These are phyloP conservation scores for Astreopora myriophthalma DNA, from an alignment of 64 coral and sea anemone genomes.

Conservation along the genomic window DNA sequence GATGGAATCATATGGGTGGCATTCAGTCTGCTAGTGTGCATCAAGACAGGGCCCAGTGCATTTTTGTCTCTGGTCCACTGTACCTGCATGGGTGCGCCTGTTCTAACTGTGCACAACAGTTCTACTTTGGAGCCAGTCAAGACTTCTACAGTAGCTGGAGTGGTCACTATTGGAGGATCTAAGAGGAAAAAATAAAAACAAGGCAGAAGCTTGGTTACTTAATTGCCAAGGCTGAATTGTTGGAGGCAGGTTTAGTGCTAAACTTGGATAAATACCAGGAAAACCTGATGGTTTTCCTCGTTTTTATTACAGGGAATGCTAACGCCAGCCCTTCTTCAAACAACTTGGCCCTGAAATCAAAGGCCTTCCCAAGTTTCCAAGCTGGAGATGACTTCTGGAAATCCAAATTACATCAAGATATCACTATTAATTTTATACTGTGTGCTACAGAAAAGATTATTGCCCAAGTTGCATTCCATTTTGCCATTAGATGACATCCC, in stretches of 20 bases:
- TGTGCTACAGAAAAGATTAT: neutral
- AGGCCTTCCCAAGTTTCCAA: no score
- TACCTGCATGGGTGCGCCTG: conserved; percentile 39
- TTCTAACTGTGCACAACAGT: conserved; percentile 57
- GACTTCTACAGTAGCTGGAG: conserved; percentile 32
- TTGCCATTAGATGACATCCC: no score
- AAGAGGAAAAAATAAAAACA: neutral
- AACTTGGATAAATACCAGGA: no score
- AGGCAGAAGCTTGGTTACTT: no score
- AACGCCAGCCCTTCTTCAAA: no score
- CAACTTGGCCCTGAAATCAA: no score
- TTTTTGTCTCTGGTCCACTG: conserved; percentile 69
- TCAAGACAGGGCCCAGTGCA: conserved; percentile 66
- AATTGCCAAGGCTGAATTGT: no score
- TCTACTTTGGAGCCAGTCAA: conserved; percentile 4
- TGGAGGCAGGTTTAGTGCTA: no score
- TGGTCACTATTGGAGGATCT: conserved; percentile 74
- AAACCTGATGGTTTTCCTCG: no score
- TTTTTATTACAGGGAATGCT: no score
- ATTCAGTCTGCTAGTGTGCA: conserved; percentile 62
- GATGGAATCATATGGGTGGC: conserved; percentile 66
- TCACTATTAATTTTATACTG: neutral
- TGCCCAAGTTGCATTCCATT: no score
- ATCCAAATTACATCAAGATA: neutral
- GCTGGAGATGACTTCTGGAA: neutral